Evolutionary conservation across 2,113 vertebrate species (phyloP).

Genomic region (Gymnarchus niloticus): DNA sequence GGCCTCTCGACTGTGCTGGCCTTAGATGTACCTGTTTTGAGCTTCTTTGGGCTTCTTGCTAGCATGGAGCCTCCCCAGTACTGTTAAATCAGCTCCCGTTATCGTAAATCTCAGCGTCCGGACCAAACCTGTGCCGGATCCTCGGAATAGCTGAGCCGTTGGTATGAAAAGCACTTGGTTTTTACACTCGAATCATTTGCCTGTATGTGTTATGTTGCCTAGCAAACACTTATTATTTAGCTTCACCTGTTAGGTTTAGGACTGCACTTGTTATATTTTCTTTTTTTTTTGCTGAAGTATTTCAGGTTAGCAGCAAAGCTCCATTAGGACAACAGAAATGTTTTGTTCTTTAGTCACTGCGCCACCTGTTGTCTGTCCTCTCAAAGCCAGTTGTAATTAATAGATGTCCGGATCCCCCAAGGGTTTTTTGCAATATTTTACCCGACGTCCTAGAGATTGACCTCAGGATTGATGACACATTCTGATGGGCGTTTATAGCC

Average conservation of each 20-base stretch:
- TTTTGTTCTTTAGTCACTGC: background rate
- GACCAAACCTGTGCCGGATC: background rate
- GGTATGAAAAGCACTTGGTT: too few species aligned
- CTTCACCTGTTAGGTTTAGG: too few species aligned
- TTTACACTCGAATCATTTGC: background rate
- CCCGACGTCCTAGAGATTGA: background rate
- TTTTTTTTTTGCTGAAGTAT: background rate
- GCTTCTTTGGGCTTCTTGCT: conserved; percentile 22
- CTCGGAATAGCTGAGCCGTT: too few species aligned
- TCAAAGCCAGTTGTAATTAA: background rate
- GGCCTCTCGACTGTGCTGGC: conserved; percentile 18
- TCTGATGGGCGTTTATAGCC: background rate
- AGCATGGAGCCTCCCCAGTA: conserved; percentile 22
- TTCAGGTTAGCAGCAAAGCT: background rate
- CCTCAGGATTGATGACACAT: background rate
- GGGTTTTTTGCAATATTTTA: background rate
- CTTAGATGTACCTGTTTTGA: conserved; percentile 30
- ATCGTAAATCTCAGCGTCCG: background rate
- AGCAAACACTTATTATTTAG: background rate
- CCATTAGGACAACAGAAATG: background rate
- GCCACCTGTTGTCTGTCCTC: background rate
- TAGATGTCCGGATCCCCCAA: background rate
- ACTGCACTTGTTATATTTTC: too few species aligned
- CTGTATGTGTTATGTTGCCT: background rate
- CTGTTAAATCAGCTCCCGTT: conserved; percentile 36